Evolutionary conservation across 2,888 invertebrate genomes (phyloP).

Genomic region (Hyalella azteca): DNA sequence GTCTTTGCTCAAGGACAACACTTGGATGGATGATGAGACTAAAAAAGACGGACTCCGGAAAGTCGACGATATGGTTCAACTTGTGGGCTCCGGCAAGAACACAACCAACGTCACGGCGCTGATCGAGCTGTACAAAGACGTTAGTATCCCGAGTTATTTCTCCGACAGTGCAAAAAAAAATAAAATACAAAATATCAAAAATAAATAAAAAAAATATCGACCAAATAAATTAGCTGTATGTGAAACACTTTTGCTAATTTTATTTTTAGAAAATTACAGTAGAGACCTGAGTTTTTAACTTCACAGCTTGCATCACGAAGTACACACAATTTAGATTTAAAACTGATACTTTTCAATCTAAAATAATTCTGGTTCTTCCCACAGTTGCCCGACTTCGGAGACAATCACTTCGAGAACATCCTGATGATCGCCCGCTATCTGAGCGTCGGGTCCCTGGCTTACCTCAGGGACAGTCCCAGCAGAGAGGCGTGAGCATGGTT

Average conservation of each 20-base stretch:
- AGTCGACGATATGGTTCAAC: conserved; percentile 43
- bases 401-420: conserved; percentile 29
- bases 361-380: not conserved
- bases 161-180: too few relatives aligned
- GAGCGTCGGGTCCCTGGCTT: not conserved
- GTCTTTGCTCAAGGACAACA: conserved; percentile 27
- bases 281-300: too few relatives aligned
- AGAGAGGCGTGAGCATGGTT: conserved; percentile 7
- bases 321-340: too few relatives aligned
- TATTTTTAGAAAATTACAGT: too few relatives aligned
- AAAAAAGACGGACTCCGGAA: conserved; percentile 42
- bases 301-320: too few relatives aligned
- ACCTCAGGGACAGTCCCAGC: not conserved
- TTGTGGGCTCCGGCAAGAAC: conserved; percentile 40
- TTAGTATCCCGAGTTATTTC: conserved; percentile 12
- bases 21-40: conserved; percentile 43
- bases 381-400: conserved; percentile 3
- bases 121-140: conserved; percentile 39
- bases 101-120: conserved; percentile 27
- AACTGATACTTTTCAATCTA: not conserved
- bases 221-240: not conserved
- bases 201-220: not conserved
- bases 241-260: not conserved
- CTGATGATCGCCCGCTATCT: not conserved
- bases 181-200: not conserved